These are phyloP conservation scores for Siphamia tubifer DNA, from an alignment of 2,113 vertebrate genomes.

Conservation along the genomic window DNA sequence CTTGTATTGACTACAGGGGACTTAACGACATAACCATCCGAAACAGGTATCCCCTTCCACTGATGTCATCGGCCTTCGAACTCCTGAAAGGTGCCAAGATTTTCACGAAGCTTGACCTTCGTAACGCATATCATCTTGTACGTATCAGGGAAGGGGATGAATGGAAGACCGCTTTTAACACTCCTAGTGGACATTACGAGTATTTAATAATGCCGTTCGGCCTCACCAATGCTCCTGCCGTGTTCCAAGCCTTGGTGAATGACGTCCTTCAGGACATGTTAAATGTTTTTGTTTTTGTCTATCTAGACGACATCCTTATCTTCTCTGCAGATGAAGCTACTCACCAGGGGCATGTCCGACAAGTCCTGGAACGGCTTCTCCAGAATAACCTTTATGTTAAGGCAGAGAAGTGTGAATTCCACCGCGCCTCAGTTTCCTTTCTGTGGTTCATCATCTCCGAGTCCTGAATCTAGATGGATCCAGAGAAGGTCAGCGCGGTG, in stretches of 20 bases:
- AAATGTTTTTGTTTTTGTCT: background rate
- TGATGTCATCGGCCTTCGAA: background rate
- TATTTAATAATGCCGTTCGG: background rate
- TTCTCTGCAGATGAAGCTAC: background rate
- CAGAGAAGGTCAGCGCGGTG: background rate
- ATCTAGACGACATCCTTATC: background rate
- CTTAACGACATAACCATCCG: too few relatives aligned
- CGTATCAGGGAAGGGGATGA: too few relatives aligned
- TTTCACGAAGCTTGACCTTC: background rate
- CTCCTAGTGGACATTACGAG: background rate
- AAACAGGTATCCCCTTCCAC: too few relatives aligned
- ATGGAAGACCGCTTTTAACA: background rate
- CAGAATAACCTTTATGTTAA: background rate
- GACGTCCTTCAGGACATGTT: too few relatives aligned
- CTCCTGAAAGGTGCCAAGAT: background rate
- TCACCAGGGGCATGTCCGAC: background rate
- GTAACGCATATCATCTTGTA: background rate
- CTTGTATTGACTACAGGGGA: too few relatives aligned
- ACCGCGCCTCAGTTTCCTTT: background rate
- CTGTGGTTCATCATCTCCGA: background rate
- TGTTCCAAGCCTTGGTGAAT: too few relatives aligned
- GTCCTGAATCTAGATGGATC: background rate
- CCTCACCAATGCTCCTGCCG: too few relatives aligned
- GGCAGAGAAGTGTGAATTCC: background rate
- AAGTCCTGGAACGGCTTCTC: background rate